phyloP scores from a whole-genome alignment of 2,113 vertebrate genomes.

The Neogobius melanostomus region DNA sequence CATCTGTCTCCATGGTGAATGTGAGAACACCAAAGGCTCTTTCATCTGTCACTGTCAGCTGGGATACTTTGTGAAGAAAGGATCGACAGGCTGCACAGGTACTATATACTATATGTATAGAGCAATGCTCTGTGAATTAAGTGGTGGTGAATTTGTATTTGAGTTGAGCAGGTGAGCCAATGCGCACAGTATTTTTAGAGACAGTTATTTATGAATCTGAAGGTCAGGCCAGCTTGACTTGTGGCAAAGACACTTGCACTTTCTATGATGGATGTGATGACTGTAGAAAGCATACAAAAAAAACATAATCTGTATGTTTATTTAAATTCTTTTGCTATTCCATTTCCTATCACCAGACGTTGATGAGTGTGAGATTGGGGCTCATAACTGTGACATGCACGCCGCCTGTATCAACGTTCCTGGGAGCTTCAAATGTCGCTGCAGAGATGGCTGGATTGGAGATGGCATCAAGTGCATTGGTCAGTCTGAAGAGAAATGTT shows the following conservation, averaged over 20 bases:
- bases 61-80: constrained; percentile 89
- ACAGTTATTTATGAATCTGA: constrained; percentile 14
- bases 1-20: constrained; percentile 90
- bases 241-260: neutral
- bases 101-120: constrained; percentile 7
- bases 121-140: constrained; percentile 3
- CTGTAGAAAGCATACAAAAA: neutral
- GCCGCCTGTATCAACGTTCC: constrained; percentile 90
- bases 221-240: neutral
- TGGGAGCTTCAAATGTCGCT: constrained; percentile 93
- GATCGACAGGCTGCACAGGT: constrained; percentile 90
- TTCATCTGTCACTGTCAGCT: constrained; percentile 93
- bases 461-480: constrained; percentile 88
- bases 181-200: constrained; percentile 41
- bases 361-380: constrained; percentile 89
- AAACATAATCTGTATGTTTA: neutral
- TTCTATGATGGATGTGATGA: neutral
- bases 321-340: neutral
- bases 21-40: constrained; percentile 92
- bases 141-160: neutral
- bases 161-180: constrained; percentile 25
- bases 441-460: constrained; percentile 87
- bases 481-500: constrained; percentile 67
- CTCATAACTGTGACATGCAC: constrained; percentile 89
- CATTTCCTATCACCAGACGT: constrained; percentile 75